These are phyloP conservation scores for Tiliacea aurago DNA, from an alignment of 2,888 invertebrate species.

Conservation along the genomic window DNA sequence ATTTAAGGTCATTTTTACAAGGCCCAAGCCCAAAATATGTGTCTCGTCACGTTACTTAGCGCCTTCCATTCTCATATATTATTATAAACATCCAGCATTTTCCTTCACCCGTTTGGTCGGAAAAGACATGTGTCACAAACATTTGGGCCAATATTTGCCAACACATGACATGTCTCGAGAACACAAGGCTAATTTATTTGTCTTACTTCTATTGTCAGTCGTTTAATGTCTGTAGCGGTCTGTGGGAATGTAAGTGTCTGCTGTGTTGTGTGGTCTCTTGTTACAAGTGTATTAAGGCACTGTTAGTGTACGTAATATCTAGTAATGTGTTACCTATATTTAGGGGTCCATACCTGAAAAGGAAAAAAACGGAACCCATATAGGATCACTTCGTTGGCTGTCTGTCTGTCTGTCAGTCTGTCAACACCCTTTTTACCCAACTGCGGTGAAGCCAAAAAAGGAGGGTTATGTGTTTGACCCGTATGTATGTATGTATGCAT, in stretches of 20 bases:
- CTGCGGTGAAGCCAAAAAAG: too few species aligned
- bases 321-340: neutral
- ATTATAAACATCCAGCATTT: slow-evolving; percentile 17
- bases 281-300: slow-evolving; percentile 21
- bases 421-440: too few species aligned
- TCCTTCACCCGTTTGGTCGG: slow-evolving; percentile 6
- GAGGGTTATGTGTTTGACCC: too few species aligned
- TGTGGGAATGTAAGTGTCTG: slow-evolving; percentile 28
- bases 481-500: too few species aligned
- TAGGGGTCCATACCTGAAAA: too few species aligned
- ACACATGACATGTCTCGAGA: slow-evolving; percentile 31
- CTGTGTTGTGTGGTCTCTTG: slow-evolving; percentile 17
- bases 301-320: too few species aligned
- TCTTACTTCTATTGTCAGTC: slow-evolving; percentile 37
- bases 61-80: neutral
- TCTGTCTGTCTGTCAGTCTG: too few species aligned
- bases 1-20: neutral
- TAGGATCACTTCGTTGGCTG: too few species aligned
- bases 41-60: neutral
- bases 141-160: slow-evolving; percentile 52
- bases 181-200: slow-evolving; percentile 51
- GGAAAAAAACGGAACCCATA: too few species aligned
- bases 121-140: slow-evolving; percentile 47
- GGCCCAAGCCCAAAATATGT: neutral
- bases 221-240: slow-evolving; percentile 29